Evolutionary conservation across 2,797 vertebrate species (phyloP).

Genomic region (Columba guinea): DNA sequence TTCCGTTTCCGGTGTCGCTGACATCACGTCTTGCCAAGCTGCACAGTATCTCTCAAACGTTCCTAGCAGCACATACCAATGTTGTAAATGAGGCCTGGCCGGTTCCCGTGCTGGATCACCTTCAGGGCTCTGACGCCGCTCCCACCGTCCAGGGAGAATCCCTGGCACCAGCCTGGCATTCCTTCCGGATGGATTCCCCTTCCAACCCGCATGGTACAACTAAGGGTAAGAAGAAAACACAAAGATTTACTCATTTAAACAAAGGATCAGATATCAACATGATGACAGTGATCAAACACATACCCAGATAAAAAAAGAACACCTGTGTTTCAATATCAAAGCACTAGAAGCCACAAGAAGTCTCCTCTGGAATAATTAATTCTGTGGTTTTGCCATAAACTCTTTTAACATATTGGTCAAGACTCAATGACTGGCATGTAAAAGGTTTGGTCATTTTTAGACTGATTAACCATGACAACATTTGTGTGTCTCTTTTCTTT

Average conservation of each 20-base stretch:
- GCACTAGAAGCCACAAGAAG: neutral
- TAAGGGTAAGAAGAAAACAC: slow-evolving; percentile 59
- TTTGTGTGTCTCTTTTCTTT: neutral
- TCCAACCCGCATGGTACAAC: slow-evolving; percentile 96
- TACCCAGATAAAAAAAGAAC: neutral
- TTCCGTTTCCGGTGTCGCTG: neutral
- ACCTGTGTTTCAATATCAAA: neutral
- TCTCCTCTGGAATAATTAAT: neutral
- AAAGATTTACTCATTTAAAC: neutral
- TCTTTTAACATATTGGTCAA: neutral
- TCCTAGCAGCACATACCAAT: slow-evolving; percentile 82
- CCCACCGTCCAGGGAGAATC: slow-evolving; percentile 95
- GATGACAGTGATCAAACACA: neutral
- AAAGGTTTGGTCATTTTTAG: neutral
- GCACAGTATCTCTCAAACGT: fast-evolving
- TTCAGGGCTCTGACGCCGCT: slow-evolving; percentile 95
- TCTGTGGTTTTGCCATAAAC: neutral
- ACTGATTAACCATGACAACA: fast-evolving
- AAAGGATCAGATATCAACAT: neutral
- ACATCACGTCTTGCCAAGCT: neutral
- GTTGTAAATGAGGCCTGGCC: slow-evolving; percentile 97
- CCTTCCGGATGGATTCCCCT: slow-evolving; percentile 95
- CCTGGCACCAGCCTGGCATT: slow-evolving; percentile 97
- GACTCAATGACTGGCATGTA: neutral
- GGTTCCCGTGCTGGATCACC: slow-evolving; percentile 94